Conservation (phyloP, 2,797 vertebrate genomes). For the Cichlasoma orientale region DNA sequence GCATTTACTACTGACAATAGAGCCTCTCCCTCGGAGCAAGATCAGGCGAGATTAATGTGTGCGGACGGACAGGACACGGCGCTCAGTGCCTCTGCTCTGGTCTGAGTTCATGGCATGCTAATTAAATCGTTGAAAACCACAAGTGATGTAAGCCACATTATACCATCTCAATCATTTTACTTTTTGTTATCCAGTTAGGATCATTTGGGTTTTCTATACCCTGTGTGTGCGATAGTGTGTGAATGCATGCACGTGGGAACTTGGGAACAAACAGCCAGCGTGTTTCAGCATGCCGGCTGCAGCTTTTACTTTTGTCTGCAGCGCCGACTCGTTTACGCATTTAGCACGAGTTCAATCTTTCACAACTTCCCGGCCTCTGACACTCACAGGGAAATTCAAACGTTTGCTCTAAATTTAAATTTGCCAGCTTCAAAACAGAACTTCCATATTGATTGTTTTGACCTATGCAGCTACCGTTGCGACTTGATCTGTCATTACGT, state of each 20-base stretch:
- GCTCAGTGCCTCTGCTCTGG: constrained; percentile 45
- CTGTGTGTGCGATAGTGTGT: background rate
- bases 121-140: constrained; percentile 78
- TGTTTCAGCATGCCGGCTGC: constrained; percentile 69
- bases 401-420: constrained; percentile 18
- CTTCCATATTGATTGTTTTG: constrained; percentile 33
- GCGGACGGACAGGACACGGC: constrained; percentile 56
- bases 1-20: constrained; percentile 76
- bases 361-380: constrained; percentile 42
- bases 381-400: constrained; percentile 11
- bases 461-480: constrained; percentile 40
- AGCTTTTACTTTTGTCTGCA: constrained; percentile 65
- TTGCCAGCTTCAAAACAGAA: constrained; percentile 35
- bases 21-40: constrained; percentile 70
- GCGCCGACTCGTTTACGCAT: constrained; percentile 50
- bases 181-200: constrained; percentile 21
- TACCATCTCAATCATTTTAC: constrained; percentile 54
- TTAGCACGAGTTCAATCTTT: constrained; percentile 47
- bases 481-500: constrained; percentile 44
- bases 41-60: constrained; percentile 67
- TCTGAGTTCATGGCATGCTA: constrained; percentile 66
- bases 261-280: constrained; percentile 58
- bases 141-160: constrained; percentile 64
- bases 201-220: constrained; percentile 46
- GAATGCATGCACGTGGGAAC: constrained; percentile 30